Base-by-base conservation (phyloP, 2,888 invertebrate genomes). In the Chrysotoxum bicinctum region DNA sequence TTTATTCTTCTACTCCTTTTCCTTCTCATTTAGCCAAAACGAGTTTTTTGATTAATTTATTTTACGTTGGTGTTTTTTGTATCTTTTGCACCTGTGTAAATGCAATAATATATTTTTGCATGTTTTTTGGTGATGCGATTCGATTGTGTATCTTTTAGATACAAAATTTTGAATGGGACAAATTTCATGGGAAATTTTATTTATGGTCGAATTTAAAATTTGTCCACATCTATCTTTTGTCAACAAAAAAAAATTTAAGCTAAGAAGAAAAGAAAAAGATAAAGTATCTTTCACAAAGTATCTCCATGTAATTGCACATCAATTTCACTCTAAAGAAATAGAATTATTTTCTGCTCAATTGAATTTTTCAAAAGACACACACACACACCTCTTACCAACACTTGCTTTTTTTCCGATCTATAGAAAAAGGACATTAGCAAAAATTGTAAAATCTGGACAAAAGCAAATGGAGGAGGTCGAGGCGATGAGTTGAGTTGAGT, bases 281-380 rank as follows among this genome's bases (percentile, higher is more conserved):
- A 50, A 66, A 66, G 23, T 16, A 50, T 66, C 35, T 66, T 64
- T 56, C 23, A 50, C 48, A 56, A 58, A 64, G 64, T 52, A 52
- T 56, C 50, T 50, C 58, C 54, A 69, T 78, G 74, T 72, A 85
- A 85, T 72, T 76, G 85, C 76, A 73, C 60, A 68, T 80, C 78
- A 66, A 66, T 43, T 35, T 58, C 64, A 21, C 8, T 81, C 40
- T 37, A 14, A 64, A 60, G 48, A 72, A 84, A 80, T 68, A 56
- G 16, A 73, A 81, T 70, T 69, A 85, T 85, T 81, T 85, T 85
- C 85, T 58, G 76, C 85, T 85, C 81, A 81, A 85, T 85, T 85
- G 85, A 81, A 81, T 85, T 77, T 80, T 80, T 64, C 23, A 10
- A 81, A 62, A 73, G 76, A 73, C 32, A 35, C 30, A 54, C 48